phyloP scores from a whole-genome alignment of 2,797 vertebrate genomes.

The Spinibarbus caldwelli region DNA sequence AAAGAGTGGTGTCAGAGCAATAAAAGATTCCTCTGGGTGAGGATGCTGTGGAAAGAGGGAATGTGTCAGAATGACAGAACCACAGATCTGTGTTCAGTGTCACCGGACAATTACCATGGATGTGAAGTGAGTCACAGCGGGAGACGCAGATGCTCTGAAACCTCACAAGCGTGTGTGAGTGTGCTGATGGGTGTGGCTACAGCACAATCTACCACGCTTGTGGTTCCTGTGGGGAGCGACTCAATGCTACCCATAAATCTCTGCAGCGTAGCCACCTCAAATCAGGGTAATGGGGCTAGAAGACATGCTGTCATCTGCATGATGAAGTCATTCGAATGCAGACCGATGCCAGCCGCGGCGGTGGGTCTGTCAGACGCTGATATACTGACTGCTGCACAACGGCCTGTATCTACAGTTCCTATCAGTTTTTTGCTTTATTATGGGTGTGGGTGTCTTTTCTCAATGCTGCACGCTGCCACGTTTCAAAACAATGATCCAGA shows the following conservation, averaged over 20 bases:
- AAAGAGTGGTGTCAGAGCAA: neutral
- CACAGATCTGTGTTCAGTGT: neutral
- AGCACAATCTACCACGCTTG: constrained; percentile 38
- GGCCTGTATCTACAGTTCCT: constrained; percentile 9
- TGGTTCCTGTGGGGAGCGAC: constrained; percentile 63
- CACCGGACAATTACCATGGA: constrained; percentile 4
- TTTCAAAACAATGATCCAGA: constrained; percentile 7
- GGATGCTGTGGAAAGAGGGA: neutral
- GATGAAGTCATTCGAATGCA: constrained; percentile 77
- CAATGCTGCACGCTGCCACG: constrained; percentile 64
- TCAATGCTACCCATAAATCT: constrained; percentile 83
- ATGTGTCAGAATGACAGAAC: neutral
- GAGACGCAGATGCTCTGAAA: neutral
- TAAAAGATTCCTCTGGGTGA: neutral
- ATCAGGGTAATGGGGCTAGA: constrained; percentile 81
- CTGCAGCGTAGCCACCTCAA: constrained; percentile 80
- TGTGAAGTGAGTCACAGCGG: neutral
- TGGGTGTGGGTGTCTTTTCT: constrained; percentile 75
- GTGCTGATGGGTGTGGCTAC: constrained; percentile 14
- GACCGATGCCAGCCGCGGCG: constrained; percentile 52
- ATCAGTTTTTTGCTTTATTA: constrained; percentile 73
- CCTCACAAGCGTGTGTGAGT: constrained; percentile 14
- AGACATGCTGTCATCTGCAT: constrained; percentile 83
- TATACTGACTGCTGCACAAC: constrained; percentile 33
- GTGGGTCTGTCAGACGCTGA: constrained; percentile 48